Conservation (phyloP, 1,140 invertebrate genomes). For the Ladona fulva region DNA sequence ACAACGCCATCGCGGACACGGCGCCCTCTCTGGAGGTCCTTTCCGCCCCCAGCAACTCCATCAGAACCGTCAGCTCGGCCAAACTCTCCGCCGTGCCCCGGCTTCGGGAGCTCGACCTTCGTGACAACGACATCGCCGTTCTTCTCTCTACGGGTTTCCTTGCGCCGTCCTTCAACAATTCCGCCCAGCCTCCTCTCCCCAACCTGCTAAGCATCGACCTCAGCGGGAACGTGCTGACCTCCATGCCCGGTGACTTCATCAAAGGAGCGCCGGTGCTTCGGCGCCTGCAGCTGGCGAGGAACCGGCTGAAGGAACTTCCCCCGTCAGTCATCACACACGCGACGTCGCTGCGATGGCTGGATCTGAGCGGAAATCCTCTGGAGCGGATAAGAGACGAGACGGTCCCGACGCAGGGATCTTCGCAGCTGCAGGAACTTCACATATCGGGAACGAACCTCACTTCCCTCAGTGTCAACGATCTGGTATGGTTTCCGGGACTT, state of each 20-base stretch:
- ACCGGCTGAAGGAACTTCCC: slow-evolving; percentile 72
- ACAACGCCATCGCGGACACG: slow-evolving; percentile 61
- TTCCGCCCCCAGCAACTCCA: slow-evolving; percentile 57
- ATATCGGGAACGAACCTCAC: slow-evolving; percentile 74
- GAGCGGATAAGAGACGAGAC: slow-evolving; percentile 56
- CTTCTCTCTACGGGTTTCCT: background rate
- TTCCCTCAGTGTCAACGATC: slow-evolving; percentile 77
- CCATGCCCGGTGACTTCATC: slow-evolving; percentile 74
- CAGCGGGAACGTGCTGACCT: slow-evolving; percentile 60
- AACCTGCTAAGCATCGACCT: slow-evolving; percentile 53
- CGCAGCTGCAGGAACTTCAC: slow-evolving; percentile 63
- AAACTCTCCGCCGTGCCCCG: slow-evolving; percentile 60
- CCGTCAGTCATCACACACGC: slow-evolving; percentile 65
- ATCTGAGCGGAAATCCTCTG: slow-evolving; percentile 73
- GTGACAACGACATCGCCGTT: slow-evolving; percentile 57
- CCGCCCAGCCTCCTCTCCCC: slow-evolving; percentile 56
- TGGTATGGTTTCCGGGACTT: slow-evolving; percentile 73
- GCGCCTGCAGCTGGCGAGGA: slow-evolving; percentile 67
- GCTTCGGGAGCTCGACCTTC: slow-evolving; percentile 62
- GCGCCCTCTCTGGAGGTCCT: slow-evolving; percentile 33
- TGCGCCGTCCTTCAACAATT: slow-evolving; percentile 49
- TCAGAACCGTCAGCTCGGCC: slow-evolving; percentile 64
- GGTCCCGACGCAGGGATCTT: slow-evolving; percentile 37
- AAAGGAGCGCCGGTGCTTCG: slow-evolving; percentile 57
- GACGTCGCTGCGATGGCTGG: slow-evolving; percentile 60